Conservation (phyloP, 2,797 vertebrate species). For the Urophycis tenuis region DNA sequence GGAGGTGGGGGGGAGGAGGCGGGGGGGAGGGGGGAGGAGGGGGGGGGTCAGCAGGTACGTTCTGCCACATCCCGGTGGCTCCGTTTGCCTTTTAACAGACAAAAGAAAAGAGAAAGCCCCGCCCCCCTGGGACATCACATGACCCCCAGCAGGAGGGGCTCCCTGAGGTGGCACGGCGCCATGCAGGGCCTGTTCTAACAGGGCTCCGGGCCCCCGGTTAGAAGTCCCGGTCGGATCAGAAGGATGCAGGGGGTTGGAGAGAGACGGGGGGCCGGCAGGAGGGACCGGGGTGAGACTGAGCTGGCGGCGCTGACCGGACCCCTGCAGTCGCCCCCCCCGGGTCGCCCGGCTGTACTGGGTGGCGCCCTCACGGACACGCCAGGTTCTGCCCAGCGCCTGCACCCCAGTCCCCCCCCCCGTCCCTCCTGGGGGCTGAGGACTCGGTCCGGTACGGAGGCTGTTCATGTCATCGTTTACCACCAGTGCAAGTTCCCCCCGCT, state of each 20-base stretch:
- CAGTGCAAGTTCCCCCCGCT: neutral
- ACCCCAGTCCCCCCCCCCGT: neutral
- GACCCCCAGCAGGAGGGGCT: slow-evolving; percentile 70
- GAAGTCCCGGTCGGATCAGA: slow-evolving; percentile 75
- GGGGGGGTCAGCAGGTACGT: neutral
- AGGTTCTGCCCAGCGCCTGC: no score
- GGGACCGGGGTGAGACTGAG: slow-evolving; percentile 17
- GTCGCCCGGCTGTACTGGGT: no score
- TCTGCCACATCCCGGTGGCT: neutral
- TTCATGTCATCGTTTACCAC: neutral
- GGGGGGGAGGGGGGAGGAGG: neutral
- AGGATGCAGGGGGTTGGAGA: slow-evolving; percentile 21
- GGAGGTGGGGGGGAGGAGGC: slow-evolving; percentile 77
- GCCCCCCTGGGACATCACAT: slow-evolving; percentile 45
- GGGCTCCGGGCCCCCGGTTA: slow-evolving; percentile 74
- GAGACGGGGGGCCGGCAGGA: slow-evolving; percentile 16
- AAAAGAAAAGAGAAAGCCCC: neutral
- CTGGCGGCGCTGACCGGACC: slow-evolving; percentile 3
- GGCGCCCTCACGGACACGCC: slow-evolving; percentile 26
- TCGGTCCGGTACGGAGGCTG: neutral
- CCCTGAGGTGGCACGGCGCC: slow-evolving; percentile 78
- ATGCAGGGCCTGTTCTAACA: slow-evolving; percentile 81
- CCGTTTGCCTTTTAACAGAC: neutral
- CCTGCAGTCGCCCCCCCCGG: no score
- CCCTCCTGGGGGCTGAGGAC: neutral